These are phyloP conservation scores for Arrhamphus sclerolepis DNA, from an alignment of 2,797 vertebrate species.

Conservation along the genomic window DNA sequence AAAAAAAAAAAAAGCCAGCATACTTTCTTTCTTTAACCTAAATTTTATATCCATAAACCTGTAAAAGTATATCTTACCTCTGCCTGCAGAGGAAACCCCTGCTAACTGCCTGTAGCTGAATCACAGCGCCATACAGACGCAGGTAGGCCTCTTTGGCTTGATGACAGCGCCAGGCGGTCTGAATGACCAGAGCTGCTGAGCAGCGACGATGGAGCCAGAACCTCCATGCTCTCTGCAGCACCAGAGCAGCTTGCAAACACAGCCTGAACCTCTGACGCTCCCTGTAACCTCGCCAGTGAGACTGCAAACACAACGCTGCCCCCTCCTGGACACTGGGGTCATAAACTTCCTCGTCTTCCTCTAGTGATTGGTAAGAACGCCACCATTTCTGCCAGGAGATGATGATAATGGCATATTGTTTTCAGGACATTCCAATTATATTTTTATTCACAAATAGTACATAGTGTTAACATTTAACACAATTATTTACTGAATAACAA, in stretches of 20 bases:
- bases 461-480: no score
- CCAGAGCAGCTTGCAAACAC: slow-evolving; percentile 81
- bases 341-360: slow-evolving; percentile 38
- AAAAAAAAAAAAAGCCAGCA: slow-evolving; percentile 12
- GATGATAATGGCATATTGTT: background rate
- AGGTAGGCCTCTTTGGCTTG: slow-evolving; percentile 72
- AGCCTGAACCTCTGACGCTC: slow-evolving; percentile 81
- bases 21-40: background rate
- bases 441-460: no score
- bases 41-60: background rate
- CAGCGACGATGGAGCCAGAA: slow-evolving; percentile 66
- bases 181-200: slow-evolving; percentile 84
- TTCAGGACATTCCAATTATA: no score
- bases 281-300: slow-evolving; percentile 87
- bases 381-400: slow-evolving; percentile 84
- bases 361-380: slow-evolving; percentile 77
- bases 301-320: slow-evolving; percentile 87
- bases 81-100: slow-evolving; percentile 85
- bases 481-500: no score
- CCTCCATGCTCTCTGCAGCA: slow-evolving; percentile 90
- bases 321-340: slow-evolving; percentile 65
- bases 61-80: slow-evolving; percentile 79
- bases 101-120: slow-evolving; percentile 83
- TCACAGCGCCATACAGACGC: slow-evolving; percentile 66
- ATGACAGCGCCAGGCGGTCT: slow-evolving; percentile 89